phyloP scores from a whole-genome alignment of 64 coral and sea anemone species.

The Hydrozoanthus tunicans region DNA sequence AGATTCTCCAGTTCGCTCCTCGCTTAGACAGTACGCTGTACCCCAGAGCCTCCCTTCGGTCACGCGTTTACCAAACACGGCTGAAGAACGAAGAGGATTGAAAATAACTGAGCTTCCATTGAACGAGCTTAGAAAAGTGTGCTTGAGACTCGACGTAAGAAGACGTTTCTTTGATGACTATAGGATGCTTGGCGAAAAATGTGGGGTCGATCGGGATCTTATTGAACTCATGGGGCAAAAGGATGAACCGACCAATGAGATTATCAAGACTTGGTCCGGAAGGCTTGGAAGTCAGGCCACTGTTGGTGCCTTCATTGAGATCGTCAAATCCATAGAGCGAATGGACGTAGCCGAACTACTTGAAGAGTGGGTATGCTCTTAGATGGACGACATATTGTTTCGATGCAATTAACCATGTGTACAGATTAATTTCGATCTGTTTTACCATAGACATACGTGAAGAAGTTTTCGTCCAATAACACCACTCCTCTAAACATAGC shows the following conservation, averaged over 20 bases:
- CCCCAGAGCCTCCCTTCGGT: not conserved
- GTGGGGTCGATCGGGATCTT: constrained; percentile 13
- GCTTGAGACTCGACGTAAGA: constrained; percentile 44
- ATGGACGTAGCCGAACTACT: constrained; percentile 17
- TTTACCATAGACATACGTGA: too few relatives aligned
- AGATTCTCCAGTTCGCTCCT: not conserved
- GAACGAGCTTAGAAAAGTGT: not conserved
- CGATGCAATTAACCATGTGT: too few relatives aligned
- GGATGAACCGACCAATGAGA: constrained; percentile 32
- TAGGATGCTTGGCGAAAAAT: constrained; percentile 41
- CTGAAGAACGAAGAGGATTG: constrained; percentile 20
- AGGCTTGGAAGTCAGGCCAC: not conserved
- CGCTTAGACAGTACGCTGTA: not conserved
- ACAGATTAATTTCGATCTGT: too few relatives aligned
- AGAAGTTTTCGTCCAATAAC: too few relatives aligned
- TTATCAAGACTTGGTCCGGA: constrained; percentile 35
- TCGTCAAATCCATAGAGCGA: not conserved
- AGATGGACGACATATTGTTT: not conserved
- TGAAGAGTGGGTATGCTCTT: not conserved
- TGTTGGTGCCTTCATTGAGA: constrained; percentile 19
- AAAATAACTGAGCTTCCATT: not conserved
- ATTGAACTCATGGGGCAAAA: constrained; percentile 19
- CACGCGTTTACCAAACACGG: not conserved
- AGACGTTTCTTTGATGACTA: constrained; percentile 24
- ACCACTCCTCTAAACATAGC: too few relatives aligned